These are phyloP conservation scores for Cossypha heuglini DNA, from an alignment of 2,797 vertebrate genomes.

Conservation along the genomic window DNA sequence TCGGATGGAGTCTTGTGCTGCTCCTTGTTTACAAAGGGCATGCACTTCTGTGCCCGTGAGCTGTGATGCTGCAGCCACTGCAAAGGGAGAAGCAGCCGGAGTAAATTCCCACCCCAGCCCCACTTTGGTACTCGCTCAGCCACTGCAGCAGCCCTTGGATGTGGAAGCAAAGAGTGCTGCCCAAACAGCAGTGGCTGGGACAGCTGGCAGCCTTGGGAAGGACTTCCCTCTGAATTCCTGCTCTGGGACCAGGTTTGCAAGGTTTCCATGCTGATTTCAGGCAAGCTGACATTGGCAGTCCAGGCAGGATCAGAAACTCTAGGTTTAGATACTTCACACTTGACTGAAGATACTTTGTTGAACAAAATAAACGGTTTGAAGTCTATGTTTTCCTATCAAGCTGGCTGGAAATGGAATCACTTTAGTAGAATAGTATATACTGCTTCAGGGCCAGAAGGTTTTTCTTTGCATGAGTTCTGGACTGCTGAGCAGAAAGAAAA, in stretches of 20 bases:
- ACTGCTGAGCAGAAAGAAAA: not conserved
- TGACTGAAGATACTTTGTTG: not conserved
- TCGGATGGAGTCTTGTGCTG: not conserved
- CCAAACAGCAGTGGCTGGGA: not conserved
- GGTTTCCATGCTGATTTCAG: not conserved
- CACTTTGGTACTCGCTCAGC: fast-evolving
- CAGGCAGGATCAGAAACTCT: not conserved
- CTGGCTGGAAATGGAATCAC: not conserved
- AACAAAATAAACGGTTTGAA: not conserved
- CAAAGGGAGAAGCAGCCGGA: not conserved
- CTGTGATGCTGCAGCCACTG: not conserved
- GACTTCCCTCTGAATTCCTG: not conserved
- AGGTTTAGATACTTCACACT: not conserved
- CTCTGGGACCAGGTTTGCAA: not conserved
- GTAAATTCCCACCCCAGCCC: fast-evolving
- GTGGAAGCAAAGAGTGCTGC: not conserved
- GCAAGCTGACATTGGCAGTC: not conserved
- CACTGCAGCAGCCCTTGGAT: not conserved
- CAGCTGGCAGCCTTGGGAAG: not conserved
- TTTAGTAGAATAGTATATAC: not conserved
- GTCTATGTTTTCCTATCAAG: not conserved
- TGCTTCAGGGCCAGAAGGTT: not conserved
- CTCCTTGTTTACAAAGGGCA: not conserved
- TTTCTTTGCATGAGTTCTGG: not conserved
- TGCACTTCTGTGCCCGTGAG: fast-evolving